A percentile compares a stretch with the other conserved stretches of the same genome.
phyloP scores from a whole-genome alignment of 2,797 vertebrate species.

The Knipowitschia caucasica region DNA sequence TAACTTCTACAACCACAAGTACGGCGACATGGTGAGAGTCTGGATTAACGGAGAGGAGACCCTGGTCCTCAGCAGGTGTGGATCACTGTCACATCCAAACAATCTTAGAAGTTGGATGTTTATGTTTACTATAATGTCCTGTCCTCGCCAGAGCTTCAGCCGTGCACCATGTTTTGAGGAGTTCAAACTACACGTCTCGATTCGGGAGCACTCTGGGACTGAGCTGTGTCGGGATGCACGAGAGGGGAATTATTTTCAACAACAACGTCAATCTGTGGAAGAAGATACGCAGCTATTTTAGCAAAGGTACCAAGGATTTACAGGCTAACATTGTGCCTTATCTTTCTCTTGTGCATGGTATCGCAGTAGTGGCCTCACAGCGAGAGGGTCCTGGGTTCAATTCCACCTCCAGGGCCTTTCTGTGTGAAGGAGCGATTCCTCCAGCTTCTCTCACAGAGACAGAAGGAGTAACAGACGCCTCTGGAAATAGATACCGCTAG shows the following conservation, averaged over 20 bases:
- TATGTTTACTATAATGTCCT: not conserved
- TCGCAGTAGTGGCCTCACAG: too few relatives aligned
- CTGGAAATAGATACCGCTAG: too few relatives aligned
- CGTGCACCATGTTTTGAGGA: slow-evolving; percentile 85
- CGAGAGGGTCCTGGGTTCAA: too few relatives aligned
- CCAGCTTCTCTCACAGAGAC: too few relatives aligned
- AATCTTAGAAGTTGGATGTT: not conserved
- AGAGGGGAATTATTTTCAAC: slow-evolving; percentile 93
- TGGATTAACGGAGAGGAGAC: slow-evolving; percentile 96
- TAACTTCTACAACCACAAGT: slow-evolving; percentile 92
- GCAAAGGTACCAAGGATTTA: slow-evolving; percentile 93
- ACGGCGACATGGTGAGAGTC: slow-evolving; percentile 90
- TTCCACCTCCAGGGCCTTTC: too few relatives aligned
- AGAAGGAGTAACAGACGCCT: too few relatives aligned
- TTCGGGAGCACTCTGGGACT: slow-evolving; percentile 88
- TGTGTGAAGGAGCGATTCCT: too few relatives aligned
- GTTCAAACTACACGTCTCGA: slow-evolving; percentile 80
- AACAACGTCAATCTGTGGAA: slow-evolving; percentile 87
- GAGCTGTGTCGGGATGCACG: slow-evolving; percentile 90
- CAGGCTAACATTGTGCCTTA: too few relatives aligned
- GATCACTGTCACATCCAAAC: not conserved
- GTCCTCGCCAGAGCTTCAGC: slow-evolving; percentile 79
- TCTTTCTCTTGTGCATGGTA: too few relatives aligned
- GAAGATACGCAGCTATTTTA: slow-evolving; percentile 83
- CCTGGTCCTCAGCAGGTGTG: slow-evolving; percentile 90